Evolutionary conservation across 2,113 vertebrate species (phyloP).

Genomic region (Eleginops maclovinus): DNA sequence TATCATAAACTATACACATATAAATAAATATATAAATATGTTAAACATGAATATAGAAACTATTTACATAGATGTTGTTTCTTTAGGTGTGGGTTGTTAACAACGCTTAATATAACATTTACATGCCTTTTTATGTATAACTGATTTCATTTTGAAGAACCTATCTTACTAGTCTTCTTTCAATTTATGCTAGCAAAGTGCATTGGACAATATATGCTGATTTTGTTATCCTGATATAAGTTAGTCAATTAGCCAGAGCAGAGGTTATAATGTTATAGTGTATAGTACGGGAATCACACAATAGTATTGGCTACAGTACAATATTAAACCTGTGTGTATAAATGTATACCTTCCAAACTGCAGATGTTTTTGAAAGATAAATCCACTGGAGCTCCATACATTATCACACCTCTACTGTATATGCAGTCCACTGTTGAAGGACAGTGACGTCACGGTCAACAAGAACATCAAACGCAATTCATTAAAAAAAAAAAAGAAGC

Average conservation of each 20-base stretch:
- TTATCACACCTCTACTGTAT: conserved; percentile 31
- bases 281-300: background rate
- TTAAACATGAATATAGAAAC: no score
- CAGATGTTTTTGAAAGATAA: conserved; percentile 71
- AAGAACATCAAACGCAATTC: background rate
- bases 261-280: background rate
- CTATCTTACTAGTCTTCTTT: no score
- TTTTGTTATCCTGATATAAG: no score
- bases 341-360: conserved; percentile 59
- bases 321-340: background rate
- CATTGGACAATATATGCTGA: no score
- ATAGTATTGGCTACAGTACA: background rate
- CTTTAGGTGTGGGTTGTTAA: no score
- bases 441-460: background rate
- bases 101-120: no score
- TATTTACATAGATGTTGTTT: no score
- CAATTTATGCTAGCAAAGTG: no score
- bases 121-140: no score
- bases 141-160: no score
- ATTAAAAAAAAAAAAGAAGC: background rate
- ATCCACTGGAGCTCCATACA: conserved; percentile 72
- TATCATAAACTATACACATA: background rate
- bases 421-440: conserved; percentile 10
- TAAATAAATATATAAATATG: background rate
- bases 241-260: no score